Evolutionary conservation across 2,113 vertebrate genomes (phyloP).

Genomic region (Xyliphius kryptos): DNA sequence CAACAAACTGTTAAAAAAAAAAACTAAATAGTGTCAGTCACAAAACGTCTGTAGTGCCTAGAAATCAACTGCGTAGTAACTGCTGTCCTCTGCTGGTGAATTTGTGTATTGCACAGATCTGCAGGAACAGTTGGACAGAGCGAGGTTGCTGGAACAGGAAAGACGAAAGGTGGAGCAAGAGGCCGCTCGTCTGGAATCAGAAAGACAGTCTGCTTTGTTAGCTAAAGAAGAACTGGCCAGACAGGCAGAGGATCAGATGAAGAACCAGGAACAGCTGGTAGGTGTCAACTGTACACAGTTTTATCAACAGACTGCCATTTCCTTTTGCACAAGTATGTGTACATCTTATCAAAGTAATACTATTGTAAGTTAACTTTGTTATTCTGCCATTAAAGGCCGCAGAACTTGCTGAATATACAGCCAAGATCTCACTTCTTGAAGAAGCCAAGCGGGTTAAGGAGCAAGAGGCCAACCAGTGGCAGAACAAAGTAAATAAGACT

Average conservation of each 20-base stretch:
- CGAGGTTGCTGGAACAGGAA: slow-evolving; percentile 83
- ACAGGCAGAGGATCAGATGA: slow-evolving; percentile 83
- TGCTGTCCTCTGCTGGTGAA: slow-evolving; percentile 31
- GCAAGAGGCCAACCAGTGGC: slow-evolving; percentile 76
- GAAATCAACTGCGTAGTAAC: not conserved
- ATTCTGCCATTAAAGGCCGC: slow-evolving; percentile 63
- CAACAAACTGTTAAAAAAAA: too few relatives aligned
- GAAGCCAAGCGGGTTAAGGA: slow-evolving; percentile 74
- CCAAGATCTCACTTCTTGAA: slow-evolving; percentile 76
- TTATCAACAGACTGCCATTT: too few relatives aligned
- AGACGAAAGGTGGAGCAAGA: slow-evolving; percentile 79
- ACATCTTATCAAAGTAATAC: too few relatives aligned
- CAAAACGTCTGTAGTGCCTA: too few relatives aligned
- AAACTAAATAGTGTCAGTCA: too few relatives aligned
- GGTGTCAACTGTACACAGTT: slow-evolving; percentile 38
- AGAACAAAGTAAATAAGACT: slow-evolving; percentile 66
- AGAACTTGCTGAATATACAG: slow-evolving; percentile 82
- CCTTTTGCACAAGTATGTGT: too few relatives aligned
- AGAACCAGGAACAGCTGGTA: slow-evolving; percentile 95
- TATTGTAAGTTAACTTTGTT: not conserved
- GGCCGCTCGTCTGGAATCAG: slow-evolving; percentile 83
- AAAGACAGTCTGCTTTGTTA: slow-evolving; percentile 82
- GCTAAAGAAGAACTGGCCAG: slow-evolving; percentile 91
- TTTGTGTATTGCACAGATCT: slow-evolving; percentile 68
- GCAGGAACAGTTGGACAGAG: slow-evolving; percentile 84